Base-by-base conservation (phyloP, 2,113 vertebrate species). In the Pelodiscus sinensis region DNA sequence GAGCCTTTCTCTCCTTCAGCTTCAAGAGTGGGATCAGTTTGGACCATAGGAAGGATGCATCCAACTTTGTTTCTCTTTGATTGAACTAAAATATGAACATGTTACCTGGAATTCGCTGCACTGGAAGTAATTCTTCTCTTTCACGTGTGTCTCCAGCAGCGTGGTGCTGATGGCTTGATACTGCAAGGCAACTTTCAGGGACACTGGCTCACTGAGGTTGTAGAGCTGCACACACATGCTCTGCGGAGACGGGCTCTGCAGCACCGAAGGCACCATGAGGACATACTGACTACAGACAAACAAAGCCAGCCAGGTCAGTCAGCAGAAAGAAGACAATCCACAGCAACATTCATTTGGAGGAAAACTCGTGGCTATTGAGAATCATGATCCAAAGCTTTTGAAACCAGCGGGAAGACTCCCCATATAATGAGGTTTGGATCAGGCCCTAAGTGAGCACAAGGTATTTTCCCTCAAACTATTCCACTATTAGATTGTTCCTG, bases 31-130 rank as follows among this genome's bases (percentile, higher is more conserved):
- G 22, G 2, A 71, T 5, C 83, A 7, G 9, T 55, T 35, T 44
- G 25, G 44, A 55, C 14, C 9, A 19, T 19, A 71, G 31, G 18
- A 29, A 24, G 79, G 51, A 2, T 52, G 22, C 62, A 87, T 90
- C 35, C 60, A 75, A 24, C 4, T 89, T 38, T 79, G 9, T 15
- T 3, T 2, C 29, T 86, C 27, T 71, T 52, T 3, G 11, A 10
- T 27, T 81, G 57, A 31, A 79, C 79, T n/a, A 57, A 84, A 93
- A 80, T 27, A 79, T 80, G 58, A 83, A 87, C 91, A 44, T 44
- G 44, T 44, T 96, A 97, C 97, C 95, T 95, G 10, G 57, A 98
- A 97, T n/a, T 89, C 27, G 3, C 5, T 11, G 38, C 97, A 97
- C 86, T 88, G 94, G 93, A 97, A 98, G 93, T 93, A 93, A 79